Percentiles rank a stretch among this genome's conserved stretches.
Evolutionary conservation across 2,797 vertebrate genomes (phyloP).

Genomic region (Glossophaga mutica): DNA sequence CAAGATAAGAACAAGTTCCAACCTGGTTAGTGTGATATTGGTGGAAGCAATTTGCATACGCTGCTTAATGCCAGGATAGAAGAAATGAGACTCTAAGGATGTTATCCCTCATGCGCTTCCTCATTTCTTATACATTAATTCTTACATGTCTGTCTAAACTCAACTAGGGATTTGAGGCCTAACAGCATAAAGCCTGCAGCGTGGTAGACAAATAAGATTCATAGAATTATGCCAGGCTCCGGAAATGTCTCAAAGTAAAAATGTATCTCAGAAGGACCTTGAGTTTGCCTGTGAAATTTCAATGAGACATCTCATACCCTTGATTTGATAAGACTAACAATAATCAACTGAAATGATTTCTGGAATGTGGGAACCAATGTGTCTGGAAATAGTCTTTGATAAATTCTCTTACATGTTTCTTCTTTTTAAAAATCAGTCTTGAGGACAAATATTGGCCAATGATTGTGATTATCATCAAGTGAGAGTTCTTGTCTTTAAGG

Average conservation of each 20-base stretch:
- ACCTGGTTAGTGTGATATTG: not conserved
- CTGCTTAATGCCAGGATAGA: not conserved
- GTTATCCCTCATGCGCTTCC: not conserved
- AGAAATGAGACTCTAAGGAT: not conserved
- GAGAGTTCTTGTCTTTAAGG: not conserved
- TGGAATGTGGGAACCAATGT: not conserved
- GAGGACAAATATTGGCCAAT: not conserved
- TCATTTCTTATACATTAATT: not conserved
- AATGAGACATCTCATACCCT: not conserved
- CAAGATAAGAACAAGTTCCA: not conserved
- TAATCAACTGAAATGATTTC: not conserved
- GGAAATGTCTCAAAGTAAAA: not conserved
- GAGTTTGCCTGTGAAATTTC: not conserved
- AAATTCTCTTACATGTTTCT: not conserved
- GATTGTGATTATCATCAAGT: not conserved
- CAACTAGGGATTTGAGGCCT: conserved; percentile 8
- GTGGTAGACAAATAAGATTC: conserved; percentile 9
- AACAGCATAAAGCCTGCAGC: not conserved
- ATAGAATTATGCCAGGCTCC: not conserved
- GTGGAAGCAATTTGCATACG: not conserved
- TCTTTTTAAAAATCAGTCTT: not conserved
- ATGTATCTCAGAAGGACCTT: not conserved
- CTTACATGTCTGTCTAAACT: not conserved
- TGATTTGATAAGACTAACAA: not conserved
- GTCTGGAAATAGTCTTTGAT: not conserved